phyloP scores from a whole-genome alignment of 2,888 invertebrate species.

The Orchestes rusci region DNA sequence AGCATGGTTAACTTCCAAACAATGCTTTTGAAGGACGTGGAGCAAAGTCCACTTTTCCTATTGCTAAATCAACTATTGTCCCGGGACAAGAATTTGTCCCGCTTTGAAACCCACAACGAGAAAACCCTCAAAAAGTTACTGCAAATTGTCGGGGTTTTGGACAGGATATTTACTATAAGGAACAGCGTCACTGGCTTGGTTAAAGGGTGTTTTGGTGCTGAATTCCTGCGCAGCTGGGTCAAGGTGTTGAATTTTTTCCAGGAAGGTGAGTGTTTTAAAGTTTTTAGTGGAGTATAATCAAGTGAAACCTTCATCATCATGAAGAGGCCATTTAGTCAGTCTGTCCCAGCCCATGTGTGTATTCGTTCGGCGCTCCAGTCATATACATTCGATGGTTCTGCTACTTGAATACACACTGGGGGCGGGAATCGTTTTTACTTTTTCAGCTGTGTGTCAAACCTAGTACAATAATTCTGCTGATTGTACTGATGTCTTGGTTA shows the following conservation, averaged over 20 bases:
- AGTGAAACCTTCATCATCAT: too few relatives aligned
- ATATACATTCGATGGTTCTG: too few relatives aligned
- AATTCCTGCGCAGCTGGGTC: conserved; percentile 27
- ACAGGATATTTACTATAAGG: conserved; percentile 24
- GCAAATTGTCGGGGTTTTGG: conserved; percentile 21
- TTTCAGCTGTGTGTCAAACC: too few relatives aligned
- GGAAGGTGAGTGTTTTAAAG: conserved; percentile 22
- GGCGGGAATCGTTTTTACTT: too few relatives aligned
- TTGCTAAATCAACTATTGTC: conserved; percentile 16
- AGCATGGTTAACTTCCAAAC: conserved; percentile 23
- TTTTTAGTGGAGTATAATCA: too few relatives aligned
- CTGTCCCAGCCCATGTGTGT: too few relatives aligned
- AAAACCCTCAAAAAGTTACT: conserved; percentile 23
- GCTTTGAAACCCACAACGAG: conserved; percentile 22
- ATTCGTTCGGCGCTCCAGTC: too few relatives aligned
- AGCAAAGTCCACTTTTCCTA: conserved; percentile 16
- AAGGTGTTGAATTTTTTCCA: conserved; percentile 24
- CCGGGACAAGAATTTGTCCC: conserved; percentile 9
- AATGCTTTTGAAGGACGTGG: conserved; percentile 18
- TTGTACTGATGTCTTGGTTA: too few relatives aligned
- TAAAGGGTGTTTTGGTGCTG: conserved; percentile 26
- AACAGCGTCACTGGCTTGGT: conserved; percentile 22
- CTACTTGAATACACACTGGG: too few relatives aligned
- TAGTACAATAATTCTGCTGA: too few relatives aligned
- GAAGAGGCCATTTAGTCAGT: too few relatives aligned